Percentiles rank a stretch among this genome's conserved stretches.
phyloP scores from a whole-genome alignment of 2,888 invertebrate genomes.

The Alloplasta piceator region DNA sequence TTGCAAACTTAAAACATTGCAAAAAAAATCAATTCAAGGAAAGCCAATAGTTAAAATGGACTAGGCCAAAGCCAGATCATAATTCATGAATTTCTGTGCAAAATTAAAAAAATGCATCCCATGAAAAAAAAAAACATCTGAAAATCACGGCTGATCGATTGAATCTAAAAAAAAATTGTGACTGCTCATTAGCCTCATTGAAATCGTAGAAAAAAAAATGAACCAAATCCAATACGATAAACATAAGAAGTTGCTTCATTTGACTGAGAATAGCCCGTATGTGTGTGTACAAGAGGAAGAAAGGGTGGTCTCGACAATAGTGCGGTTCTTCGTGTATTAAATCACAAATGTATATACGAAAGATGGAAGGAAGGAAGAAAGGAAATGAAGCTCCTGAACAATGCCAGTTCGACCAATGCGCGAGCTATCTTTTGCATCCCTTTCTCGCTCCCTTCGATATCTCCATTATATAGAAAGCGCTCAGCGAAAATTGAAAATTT shows the following conservation, averaged over 20 bases:
- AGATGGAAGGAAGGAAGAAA: constrained; percentile 50
- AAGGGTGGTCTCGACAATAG: constrained; percentile 73
- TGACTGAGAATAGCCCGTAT: neutral
- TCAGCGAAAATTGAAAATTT: constrained; percentile 62
- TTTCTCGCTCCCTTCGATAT: constrained; percentile 1
- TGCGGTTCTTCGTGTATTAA: constrained; percentile 73
- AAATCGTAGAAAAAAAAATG: neutral
- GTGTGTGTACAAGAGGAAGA: neutral
- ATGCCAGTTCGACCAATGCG: constrained; percentile 52
- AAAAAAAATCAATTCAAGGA: too few species aligned
- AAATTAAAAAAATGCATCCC: too few species aligned
- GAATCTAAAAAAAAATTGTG: too few species aligned
- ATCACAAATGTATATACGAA: constrained; percentile 76
- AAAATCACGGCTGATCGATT: too few species aligned
- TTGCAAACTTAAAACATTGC: too few species aligned
- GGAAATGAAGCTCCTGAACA: constrained; percentile 63
- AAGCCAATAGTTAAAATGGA: too few species aligned
- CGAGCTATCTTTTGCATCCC: constrained; percentile 30
- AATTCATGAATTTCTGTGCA: too few species aligned
- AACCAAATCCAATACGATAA: too few species aligned
- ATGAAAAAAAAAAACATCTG: too few species aligned
- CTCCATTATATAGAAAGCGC: constrained; percentile 13
- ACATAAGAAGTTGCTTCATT: too few species aligned
- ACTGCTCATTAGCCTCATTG: too few species aligned
- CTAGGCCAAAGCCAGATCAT: too few species aligned